These are phyloP conservation scores for Hemibagrus wyckioides DNA, from an alignment of 2,113 vertebrate genomes.

Conservation along the genomic window DNA sequence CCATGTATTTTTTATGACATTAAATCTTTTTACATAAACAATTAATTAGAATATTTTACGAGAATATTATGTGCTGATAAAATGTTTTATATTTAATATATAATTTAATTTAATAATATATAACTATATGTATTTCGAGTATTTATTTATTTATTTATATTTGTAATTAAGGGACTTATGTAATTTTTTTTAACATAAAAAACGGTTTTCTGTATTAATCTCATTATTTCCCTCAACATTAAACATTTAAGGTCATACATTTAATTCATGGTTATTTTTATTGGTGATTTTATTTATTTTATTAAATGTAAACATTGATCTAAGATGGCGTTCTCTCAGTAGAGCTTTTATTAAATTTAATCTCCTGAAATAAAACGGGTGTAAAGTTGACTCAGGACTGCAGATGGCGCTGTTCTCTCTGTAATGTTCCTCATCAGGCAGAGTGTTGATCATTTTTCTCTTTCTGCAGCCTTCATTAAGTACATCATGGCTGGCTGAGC, in stretches of 20 bases:
- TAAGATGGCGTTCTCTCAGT: not conserved
- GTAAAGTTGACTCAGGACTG: not conserved
- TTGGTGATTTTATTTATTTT: not conserved
- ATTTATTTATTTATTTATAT: not conserved
- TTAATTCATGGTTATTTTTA: not conserved
- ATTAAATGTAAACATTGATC: too few species aligned
- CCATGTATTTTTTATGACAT: not conserved
- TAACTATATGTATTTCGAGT: not conserved
- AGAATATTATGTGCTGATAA: not conserved
- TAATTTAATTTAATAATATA: too few species aligned
- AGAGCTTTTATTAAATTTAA: not conserved
- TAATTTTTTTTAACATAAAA: not conserved
- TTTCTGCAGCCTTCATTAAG: slow-evolving; percentile 72
- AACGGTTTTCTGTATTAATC: not conserved
- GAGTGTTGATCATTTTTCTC: not conserved
- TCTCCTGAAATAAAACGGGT: not conserved
- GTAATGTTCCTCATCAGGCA: not conserved
- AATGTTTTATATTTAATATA: not conserved
- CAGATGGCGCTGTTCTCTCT: not conserved
- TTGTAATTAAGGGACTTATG: not conserved
- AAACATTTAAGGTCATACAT: not conserved
- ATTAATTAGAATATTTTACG: too few species aligned
- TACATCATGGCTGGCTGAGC: slow-evolving; percentile 75
- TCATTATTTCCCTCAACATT: not conserved
- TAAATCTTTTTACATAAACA: not conserved